Conservation (phyloP, 2,797 vertebrate species). For the Threskiornis aethiopicus region DNA sequence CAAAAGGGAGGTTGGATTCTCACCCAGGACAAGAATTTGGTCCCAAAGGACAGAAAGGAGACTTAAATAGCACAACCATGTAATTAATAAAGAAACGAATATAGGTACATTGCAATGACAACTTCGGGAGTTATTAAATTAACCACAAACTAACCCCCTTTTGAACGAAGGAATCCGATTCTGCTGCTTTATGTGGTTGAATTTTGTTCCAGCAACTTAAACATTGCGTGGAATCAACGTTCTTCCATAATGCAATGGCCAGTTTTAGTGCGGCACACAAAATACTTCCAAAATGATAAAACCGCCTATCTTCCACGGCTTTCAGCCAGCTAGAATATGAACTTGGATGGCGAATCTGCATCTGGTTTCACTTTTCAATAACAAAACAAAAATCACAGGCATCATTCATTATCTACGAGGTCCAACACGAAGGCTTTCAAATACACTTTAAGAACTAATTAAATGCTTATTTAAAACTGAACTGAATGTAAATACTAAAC, state of each 20-base stretch:
- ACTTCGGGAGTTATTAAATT: neutral
- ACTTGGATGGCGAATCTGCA: neutral
- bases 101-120: neutral
- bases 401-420: neutral
- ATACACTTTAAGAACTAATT: slow-evolving; percentile 20
- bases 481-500: neutral
- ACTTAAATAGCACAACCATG: neutral
- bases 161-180: neutral
- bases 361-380: slow-evolving; percentile 41
- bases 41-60: neutral
- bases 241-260: neutral
- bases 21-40: neutral
- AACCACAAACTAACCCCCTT: neutral
- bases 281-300: neutral
- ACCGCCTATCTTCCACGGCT: neutral
- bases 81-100: neutral
- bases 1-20: neutral
- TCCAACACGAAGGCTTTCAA: slow-evolving; percentile 9
- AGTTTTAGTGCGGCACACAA: neutral
- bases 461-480: slow-evolving; percentile 28
- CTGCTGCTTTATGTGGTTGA: neutral
- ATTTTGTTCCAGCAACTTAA: neutral
- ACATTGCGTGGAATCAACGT: neutral
- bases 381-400: neutral
- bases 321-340: neutral